Evolutionary conservation across 2,113 vertebrate species (phyloP), one percentile per base, ranked within the genome.

Genomic region (Microtus pennsylvanicus): DNA sequence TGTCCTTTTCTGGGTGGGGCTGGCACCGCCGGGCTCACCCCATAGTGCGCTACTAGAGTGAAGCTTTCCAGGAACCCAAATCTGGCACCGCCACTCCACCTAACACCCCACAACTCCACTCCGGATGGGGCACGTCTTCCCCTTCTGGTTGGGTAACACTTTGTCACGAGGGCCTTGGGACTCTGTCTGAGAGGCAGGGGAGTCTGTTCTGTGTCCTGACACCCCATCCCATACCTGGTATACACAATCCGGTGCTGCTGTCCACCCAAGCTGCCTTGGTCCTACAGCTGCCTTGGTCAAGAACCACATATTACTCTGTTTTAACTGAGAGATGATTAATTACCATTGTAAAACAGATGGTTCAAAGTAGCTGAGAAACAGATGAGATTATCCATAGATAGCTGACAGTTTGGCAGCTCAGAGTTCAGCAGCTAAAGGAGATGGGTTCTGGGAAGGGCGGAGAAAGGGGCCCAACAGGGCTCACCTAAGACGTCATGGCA

Each of bases 21-120:
- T 77, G 9, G 4, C n/a, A 67, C 33, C 55, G 45, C 28, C 7
- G 22, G 42, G 67, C 35, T 21, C 86, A 87, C 67, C 21, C 55
- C 1, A n/a, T 82, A 4, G 6, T 6, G 52, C 42, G 14, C 35
- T 35, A 63, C 67, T 82, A 45, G 92, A 94, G 47, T 50, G 14
- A 76, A 91, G 47, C 45, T 77, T 86, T 89, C 86, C 35, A 92
- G 58, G 70, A 22, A 89, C 69, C 55, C 61, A 50, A 93, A 72
- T 50, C 83, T 75, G 24, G n/a, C 5, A 17, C 91, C 82, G 30
- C n/a, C n/a, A 47, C 7, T n/a, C 67, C 8, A 26, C 8, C 3
- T 10, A 16, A 19, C 10, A 50, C 19, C 21, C 0, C 1, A 35
- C 13, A 61, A 55, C 63, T 63, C 38, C n/a, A 8, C n/a, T 35